These are phyloP conservation scores for Herpailurus yagouaroundi DNA, from an alignment of 2,113 vertebrate genomes.

Conservation along the genomic window DNA sequence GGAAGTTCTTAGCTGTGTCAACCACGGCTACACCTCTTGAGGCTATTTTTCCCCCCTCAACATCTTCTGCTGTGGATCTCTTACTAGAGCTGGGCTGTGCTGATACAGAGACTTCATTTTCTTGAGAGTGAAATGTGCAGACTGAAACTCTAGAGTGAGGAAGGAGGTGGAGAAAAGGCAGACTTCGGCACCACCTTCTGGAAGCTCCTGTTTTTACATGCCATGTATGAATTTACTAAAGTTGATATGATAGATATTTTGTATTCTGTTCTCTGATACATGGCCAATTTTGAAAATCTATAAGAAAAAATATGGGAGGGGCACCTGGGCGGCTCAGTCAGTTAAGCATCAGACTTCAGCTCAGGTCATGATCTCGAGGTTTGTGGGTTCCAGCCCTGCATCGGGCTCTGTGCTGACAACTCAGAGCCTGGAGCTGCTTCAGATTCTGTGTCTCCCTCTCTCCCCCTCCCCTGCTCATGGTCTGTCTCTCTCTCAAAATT, in stretches of 20 bases:
- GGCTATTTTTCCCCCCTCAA: neutral
- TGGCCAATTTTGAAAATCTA: conserved; percentile 1
- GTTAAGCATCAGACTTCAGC: too few species aligned
- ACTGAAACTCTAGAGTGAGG: rapidly evolving
- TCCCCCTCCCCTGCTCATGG: too few species aligned
- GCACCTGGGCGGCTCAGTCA: too few species aligned
- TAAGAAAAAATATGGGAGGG: neutral
- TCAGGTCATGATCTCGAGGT: too few species aligned
- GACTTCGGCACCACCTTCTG: conserved; percentile 61
- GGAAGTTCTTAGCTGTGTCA: neutral
- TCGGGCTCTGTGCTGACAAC: too few species aligned
- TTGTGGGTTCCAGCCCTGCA: too few species aligned
- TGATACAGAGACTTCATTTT: neutral
- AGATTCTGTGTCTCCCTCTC: too few species aligned
- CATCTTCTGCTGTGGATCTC: neutral
- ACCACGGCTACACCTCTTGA: neutral
- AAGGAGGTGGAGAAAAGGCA: neutral
- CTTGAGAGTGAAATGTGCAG: rapidly evolving
- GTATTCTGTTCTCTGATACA: neutral
- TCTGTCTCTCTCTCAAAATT: too few species aligned
- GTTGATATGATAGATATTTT: neutral
- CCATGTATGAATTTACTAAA: neutral
- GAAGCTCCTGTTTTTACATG: neutral
- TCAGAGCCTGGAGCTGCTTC: too few species aligned
- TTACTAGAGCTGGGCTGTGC: too few species aligned